Evolutionary conservation across 2,113 vertebrate species (phyloP).

Genomic region (Calypte anna): DNA sequence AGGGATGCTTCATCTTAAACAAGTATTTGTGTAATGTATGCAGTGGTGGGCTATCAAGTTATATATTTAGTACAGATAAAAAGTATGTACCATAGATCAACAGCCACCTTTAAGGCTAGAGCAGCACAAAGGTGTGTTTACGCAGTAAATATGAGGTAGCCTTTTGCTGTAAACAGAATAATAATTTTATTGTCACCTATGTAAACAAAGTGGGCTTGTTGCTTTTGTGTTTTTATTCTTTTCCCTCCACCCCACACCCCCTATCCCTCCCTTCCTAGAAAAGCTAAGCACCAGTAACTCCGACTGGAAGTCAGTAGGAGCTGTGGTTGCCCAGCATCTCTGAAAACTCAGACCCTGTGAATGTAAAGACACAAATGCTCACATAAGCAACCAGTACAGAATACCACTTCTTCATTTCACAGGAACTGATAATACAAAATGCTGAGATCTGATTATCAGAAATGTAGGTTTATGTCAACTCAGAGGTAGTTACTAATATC

Average conservation of each 20-base stretch:
- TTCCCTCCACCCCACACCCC: not conserved
- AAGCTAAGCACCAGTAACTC: constrained; percentile 20
- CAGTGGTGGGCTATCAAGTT: constrained; percentile 53
- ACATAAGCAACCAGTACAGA: constrained; percentile 77
- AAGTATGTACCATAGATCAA: constrained; percentile 79
- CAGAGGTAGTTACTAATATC: constrained; percentile 97
- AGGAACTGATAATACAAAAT: constrained; percentile 78
- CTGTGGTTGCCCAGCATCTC: constrained; percentile 26
- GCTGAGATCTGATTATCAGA: constrained; percentile 76
- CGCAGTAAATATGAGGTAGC: constrained; percentile 94
- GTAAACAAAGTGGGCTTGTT: constrained; percentile 76
- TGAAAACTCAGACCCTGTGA: constrained; percentile 63
- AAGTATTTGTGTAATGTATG: constrained; percentile 57
- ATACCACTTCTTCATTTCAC: constrained; percentile 76
- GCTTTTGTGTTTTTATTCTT: constrained; percentile 6
- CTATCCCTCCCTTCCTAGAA: constrained; percentile 26
- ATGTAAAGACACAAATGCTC: constrained; percentile 74
- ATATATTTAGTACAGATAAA: constrained; percentile 60
- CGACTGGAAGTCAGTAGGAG: not conserved
- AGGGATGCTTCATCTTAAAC: constrained; percentile 61
- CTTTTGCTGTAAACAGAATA: constrained; percentile 95
- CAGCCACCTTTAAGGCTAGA: constrained; percentile 78
- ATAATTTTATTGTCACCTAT: constrained; percentile 72
- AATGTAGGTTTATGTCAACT: constrained; percentile 83
- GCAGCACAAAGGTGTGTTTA: constrained; percentile 80